A percentile compares a stretch with the other conserved stretches of the same genome.
Evolutionary conservation across 2,113 vertebrate species (phyloP).

Genomic region (Cepphus grylle): DNA sequence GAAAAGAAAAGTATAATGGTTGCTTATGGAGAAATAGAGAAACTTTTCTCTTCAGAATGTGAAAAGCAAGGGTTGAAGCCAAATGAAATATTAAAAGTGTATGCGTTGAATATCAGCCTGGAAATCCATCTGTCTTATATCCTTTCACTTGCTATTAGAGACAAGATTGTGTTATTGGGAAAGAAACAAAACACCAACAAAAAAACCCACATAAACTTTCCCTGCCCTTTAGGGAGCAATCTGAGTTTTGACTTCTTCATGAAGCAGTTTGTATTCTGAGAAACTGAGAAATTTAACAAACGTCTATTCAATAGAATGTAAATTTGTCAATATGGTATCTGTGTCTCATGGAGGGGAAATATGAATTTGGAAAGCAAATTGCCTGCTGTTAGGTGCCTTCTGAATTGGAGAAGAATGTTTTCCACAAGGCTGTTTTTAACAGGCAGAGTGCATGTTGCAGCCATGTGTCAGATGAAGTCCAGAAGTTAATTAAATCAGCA

Average conservation of each 20-base stretch:
- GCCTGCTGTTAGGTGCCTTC: neutral
- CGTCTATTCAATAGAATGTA: neutral
- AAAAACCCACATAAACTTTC: neutral
- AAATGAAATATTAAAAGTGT: neutral
- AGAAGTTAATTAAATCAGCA: neutral
- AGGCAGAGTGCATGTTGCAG: neutral
- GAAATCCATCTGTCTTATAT: neutral
- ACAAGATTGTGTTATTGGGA: neutral
- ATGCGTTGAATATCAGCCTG: neutral
- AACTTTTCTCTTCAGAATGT: neutral
- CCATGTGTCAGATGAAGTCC: neutral
- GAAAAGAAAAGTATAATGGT: neutral
- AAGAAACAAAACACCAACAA: neutral
- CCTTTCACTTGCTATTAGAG: neutral
- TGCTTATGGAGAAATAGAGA: neutral
- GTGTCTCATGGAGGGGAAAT: neutral
- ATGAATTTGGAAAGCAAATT: neutral
- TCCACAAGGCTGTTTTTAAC: neutral
- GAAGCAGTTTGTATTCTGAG: constrained; percentile 3
- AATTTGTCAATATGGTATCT: neutral
- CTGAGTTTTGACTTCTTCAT: neutral
- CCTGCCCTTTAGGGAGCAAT: neutral
- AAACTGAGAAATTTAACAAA: constrained; percentile 45
- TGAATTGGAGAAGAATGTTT: neutral
- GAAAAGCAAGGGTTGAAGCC: neutral